Conservation (phyloP, 2,888 invertebrate species). For the Ommatoiulus sabulosus region DNA sequence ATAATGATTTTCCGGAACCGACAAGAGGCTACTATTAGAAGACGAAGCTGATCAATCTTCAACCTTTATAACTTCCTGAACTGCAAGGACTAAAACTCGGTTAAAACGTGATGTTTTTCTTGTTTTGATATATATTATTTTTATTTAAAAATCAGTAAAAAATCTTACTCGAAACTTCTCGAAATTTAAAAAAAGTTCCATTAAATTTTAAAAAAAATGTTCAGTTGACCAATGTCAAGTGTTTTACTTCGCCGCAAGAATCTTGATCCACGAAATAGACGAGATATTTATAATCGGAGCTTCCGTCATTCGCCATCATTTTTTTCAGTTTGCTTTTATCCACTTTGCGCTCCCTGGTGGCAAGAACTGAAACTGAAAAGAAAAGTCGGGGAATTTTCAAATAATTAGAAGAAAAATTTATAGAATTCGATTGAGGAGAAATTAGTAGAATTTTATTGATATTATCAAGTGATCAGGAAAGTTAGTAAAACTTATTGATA, state of each 20-base stretch:
- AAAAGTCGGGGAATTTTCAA: no score
- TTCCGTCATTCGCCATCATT: not conserved
- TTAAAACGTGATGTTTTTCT: no score
- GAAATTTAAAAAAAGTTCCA: not conserved
- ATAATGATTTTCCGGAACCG: not conserved
- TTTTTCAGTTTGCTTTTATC: not conserved
- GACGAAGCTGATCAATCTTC: not conserved
- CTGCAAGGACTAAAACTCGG: not conserved
- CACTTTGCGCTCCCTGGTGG: conserved; percentile 7
- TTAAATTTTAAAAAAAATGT: no score
- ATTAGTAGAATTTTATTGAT: no score
- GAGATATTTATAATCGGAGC: not conserved
- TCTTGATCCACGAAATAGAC: not conserved
- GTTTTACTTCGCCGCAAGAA: not conserved
- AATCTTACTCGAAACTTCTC: not conserved
- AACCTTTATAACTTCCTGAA: not conserved
- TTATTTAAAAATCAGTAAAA: not conserved
- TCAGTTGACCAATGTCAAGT: not conserved
- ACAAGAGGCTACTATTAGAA: not conserved
- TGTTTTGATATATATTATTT: not conserved
- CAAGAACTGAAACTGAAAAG: not conserved
- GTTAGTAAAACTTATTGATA: no score
- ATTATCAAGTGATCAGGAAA: no score
- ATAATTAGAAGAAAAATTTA: no score
- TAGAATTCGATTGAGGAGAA: no score